Base-by-base conservation (phyloP, 2,113 vertebrate species). In the Varanus komodoensis region DNA sequence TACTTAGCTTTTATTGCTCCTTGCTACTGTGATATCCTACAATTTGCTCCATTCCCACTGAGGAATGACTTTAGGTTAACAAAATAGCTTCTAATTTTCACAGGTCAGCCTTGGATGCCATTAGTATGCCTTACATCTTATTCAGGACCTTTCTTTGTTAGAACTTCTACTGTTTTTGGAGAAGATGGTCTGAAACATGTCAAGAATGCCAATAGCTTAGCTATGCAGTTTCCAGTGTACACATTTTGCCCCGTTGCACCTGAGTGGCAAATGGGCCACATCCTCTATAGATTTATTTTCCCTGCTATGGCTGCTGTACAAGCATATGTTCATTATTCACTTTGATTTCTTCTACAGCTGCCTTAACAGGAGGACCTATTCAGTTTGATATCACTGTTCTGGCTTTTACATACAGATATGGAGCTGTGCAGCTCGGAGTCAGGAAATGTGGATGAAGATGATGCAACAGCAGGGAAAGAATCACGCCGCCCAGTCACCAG, bases 381-480 rank as follows among this genome's bases (percentile, higher is more conserved):
- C 32, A 79, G 34, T 79, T 94, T 73, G n/a, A 32, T 64, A 57
- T 77, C 32, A 57, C 48, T 84, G 5, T 48, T 91, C 84, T 89
- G 25, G 84, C 38, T 85, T 86, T 83, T 9, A 0, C 17, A 88
- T 94, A 27, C 95, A 98, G 97, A 98, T 92, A 95, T 98, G 96
- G 97, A 98, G 84, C 92, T 98, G 94, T 97, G 97, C 91, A 96
- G 96, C 74, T 94, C 96, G 0, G 97, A 97, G 38, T 97, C 97
- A 0, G 97, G 96, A 32, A 97, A 96, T 84, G 93, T 95, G 89
- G 97, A 97, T 0, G 96, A 97, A 89, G 96, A 97, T 0, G 93
- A 96, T 25, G 90, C 94, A 0, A 48, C 89, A 54, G 67, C 93
- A 77, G 97, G 96, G 86, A 97, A 96, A 93, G 97, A 98, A 29